Conservation (phyloP, 2,113 vertebrate species). For the Hippocampus mohnikei region DNA sequence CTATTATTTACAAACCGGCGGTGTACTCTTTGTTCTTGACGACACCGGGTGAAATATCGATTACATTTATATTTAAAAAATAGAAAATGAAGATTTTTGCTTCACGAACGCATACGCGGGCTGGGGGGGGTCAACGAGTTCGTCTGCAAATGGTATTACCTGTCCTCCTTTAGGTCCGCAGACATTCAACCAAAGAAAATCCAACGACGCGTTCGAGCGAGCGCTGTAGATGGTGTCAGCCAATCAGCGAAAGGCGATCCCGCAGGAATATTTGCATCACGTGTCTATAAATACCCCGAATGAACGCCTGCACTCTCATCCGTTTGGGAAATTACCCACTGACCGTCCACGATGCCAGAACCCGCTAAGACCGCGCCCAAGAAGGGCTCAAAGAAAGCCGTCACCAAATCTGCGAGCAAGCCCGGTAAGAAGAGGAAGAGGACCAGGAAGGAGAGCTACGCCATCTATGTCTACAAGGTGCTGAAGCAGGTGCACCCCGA, state of each 20-base stretch:
- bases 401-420: not conserved
- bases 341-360: not conserved
- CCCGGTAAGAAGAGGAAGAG: slow-evolving; percentile 20
- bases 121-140: not conserved
- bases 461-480: slow-evolving; percentile 50
- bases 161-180: not conserved
- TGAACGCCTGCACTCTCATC: not conserved
- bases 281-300: not conserved
- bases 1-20: too few species aligned
- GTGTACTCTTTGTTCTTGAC: too few species aligned
- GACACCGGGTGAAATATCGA: not conserved
- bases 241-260: not conserved
- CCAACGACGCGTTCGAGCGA: not conserved
- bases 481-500: not conserved
- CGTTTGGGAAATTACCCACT: too few species aligned
- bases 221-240: not conserved
- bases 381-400: not conserved
- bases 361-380: not conserved
- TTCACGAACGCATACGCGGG: not conserved
- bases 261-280: not conserved
- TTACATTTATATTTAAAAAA: not conserved
- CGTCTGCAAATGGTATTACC: not conserved
- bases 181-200: not conserved
- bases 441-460: slow-evolving; percentile 42
- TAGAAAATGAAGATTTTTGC: not conserved